Base-by-base conservation (phyloP, 2,797 vertebrate species). In the Yasuhikotakia modesta region DNA sequence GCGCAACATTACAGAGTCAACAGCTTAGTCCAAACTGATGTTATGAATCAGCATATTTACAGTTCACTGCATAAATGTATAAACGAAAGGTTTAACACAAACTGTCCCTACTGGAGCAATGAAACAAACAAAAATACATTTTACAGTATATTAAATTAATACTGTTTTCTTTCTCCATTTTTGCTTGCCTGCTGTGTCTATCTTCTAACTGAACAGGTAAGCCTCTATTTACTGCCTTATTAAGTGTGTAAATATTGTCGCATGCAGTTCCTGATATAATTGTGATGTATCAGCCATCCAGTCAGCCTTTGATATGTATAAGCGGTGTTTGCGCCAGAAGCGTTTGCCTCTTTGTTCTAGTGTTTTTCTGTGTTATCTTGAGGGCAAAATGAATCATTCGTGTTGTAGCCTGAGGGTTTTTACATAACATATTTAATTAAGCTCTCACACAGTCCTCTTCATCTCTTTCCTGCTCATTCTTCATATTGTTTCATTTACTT, bases 191-290 rank as follows among this genome's bases (percentile, higher is more conserved):
- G n/a, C 43, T 60, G 65, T 64, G 35, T 39, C 12, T 61, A 4
- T 72, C 27, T 64, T 57, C 81, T 60, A 73, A 81, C 83, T 74
- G 39, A 30, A 71, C 68, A 90, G 88, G 89, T 90, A 89, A 91
- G 87, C 84, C 17, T 32, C 8, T 43, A 19, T 76, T 73, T 84
- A 14, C 71, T 81, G 2, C 52, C 48, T 71, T 6, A 10, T 81
- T 10, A 60, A 13, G 66, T 69, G 27, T 76, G 35, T 78, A 68
- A 71, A 57, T 70, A 65, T 74, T 79, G 17, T 35, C 21, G 19
- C 39, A 48, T 73, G 52, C 43, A 4, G 68, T 67, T 79, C 14
- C 43, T 57, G 43, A 50, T 46, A 66, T 53, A 12, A 50, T 58
- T 69, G 27, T 61, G 63, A 73, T 74, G 67, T 61, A 74, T 50